These are phyloP conservation scores for Pherbina coryleti DNA, from an alignment of 2,888 invertebrate genomes.

Conservation along the genomic window DNA sequence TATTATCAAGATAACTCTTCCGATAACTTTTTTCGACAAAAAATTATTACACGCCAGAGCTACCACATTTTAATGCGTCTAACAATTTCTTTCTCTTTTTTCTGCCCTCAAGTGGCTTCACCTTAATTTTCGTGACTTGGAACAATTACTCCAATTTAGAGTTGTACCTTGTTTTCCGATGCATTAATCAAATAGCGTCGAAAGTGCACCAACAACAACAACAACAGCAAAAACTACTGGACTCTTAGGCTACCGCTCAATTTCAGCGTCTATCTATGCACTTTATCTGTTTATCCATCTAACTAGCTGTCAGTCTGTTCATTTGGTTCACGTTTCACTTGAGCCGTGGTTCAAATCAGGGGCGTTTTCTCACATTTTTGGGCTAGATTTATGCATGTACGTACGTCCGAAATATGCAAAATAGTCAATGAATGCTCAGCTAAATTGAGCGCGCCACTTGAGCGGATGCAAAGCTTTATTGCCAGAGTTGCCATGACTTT, in stretches of 20 bases:
- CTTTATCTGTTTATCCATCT: constrained; percentile 5
- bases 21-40: no score
- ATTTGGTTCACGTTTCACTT: neutral
- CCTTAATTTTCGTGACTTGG: constrained; percentile 56
- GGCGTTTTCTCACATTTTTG: constrained; percentile 31
- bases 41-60: no score
- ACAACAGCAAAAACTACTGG: constrained; percentile 26
- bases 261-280: constrained; percentile 26
- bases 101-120: neutral
- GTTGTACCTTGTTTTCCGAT: constrained; percentile 22
- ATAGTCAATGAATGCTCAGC: constrained; percentile 23
- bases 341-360: neutral
- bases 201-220: neutral
- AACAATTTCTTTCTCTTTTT: no score
- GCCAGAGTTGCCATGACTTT: constrained; percentile 42
- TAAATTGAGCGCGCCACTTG: constrained; percentile 24
- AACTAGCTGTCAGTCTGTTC: constrained; percentile 5
- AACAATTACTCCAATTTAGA: constrained; percentile 58
- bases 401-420: constrained; percentile 9
- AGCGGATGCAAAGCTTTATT: constrained; percentile 34
- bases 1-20: no score
- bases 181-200: constrained; percentile 28
- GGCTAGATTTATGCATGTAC: constrained; percentile 28
- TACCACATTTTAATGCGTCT: no score
- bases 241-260: constrained; percentile 29